Evolutionary conservation across 30 jellyfish, hydroid and myxozoan species (phyloP).

Genomic region (Cassiopea andromeda): DNA sequence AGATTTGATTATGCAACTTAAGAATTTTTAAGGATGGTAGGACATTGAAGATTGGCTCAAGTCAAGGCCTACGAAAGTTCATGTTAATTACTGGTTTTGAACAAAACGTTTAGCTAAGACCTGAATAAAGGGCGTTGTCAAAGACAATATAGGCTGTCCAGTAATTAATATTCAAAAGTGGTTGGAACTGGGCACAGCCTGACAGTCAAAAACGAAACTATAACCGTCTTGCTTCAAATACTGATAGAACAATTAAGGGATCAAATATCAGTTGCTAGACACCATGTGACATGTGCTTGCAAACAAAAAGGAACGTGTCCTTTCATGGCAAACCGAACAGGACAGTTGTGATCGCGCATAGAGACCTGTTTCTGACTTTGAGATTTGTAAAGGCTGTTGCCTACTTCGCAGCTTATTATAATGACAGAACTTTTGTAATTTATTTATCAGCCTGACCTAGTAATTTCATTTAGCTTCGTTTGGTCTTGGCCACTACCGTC

Average conservation of each 20-base stretch:
- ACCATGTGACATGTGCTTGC: slow-evolving; percentile 52
- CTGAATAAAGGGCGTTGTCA: slow-evolving; percentile 35
- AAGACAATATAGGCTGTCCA: neutral
- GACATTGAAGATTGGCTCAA: no score
- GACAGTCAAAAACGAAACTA: slow-evolving; percentile 8
- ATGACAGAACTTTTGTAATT: no score
- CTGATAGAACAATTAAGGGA: slow-evolving; percentile 25
- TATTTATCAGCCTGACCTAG: no score
- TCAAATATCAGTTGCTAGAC: slow-evolving; percentile 33
- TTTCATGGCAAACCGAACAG: neutral
- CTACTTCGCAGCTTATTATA: neutral
- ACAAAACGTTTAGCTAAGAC: neutral
- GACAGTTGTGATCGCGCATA: neutral
- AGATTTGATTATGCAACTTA: no score
- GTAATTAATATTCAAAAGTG: neutral
- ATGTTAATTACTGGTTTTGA: no score
- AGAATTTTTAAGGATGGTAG: no score
- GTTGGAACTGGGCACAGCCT: slow-evolving; percentile 13
- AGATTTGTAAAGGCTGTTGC: neutral
- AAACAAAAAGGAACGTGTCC: slow-evolving; percentile 25
- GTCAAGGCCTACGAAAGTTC: no score
- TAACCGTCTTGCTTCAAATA: slow-evolving; percentile 33
- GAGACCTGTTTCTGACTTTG: neutral
- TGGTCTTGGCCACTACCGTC: no score
- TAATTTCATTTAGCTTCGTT: no score